phyloP scores from a whole-genome alignment of 2,113 vertebrate species.

The Nannospalax galili region DNA sequence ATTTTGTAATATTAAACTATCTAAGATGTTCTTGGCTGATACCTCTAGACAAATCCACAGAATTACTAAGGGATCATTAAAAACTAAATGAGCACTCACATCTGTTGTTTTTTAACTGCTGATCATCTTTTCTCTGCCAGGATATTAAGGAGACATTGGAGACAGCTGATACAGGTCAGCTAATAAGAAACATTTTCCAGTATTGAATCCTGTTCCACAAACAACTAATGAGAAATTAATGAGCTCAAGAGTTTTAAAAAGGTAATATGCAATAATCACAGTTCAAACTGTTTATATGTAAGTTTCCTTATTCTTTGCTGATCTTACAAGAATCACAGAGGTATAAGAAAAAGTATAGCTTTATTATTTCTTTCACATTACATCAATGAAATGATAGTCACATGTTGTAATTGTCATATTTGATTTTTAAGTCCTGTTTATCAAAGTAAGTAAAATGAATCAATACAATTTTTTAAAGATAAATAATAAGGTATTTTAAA shows the following conservation, averaged over 20 bases:
- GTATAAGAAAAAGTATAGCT: background rate
- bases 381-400: background rate
- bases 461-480: conserved; percentile 10
- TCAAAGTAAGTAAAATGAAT: conserved; percentile 12
- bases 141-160: background rate
- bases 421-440: background rate
- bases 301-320: conserved; percentile 2
- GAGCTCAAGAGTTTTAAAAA: background rate
- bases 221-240: conserved; percentile 22
- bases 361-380: conserved; percentile 33
- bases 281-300: background rate
- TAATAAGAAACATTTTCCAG: conserved; percentile 24
- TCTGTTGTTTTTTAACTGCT: conserved; percentile 44
- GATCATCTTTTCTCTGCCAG: background rate
- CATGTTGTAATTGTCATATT: background rate
- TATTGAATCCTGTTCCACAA: background rate
- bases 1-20: conserved; percentile 13
- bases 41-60: background rate
- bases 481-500: background rate
- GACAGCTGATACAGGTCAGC: conserved; percentile 26
- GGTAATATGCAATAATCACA: background rate
- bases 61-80: conserved; percentile 24
- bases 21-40: conserved; percentile 35
- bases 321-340: background rate
- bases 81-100: conserved; percentile 18